phyloP scores from a whole-genome alignment of 1,140 invertebrate genomes.

The Copidosoma floridanum region DNA sequence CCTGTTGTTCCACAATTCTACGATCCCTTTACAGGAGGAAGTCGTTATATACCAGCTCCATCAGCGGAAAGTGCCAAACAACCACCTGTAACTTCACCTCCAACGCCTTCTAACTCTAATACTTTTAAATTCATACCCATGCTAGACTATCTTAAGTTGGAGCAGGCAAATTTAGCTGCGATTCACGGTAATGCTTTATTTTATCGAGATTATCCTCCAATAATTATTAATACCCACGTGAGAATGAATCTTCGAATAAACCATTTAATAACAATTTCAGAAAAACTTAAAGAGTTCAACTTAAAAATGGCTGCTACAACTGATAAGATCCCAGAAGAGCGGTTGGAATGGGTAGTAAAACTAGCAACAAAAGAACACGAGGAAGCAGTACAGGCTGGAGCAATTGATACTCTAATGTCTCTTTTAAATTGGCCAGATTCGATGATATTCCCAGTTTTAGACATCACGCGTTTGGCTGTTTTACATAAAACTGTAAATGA shows the following conservation, averaged over 20 bases:
- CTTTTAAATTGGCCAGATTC: slow-evolving; percentile 78
- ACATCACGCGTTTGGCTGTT: slow-evolving; percentile 78
- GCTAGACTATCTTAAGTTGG: slow-evolving; percentile 60
- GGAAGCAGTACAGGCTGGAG: no score
- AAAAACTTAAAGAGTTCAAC: slow-evolving; percentile 72
- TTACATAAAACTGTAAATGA: slow-evolving; percentile 64
- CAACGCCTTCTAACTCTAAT: no score
- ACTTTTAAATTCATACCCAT: slow-evolving; percentile 45
- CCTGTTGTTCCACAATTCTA: slow-evolving; percentile 62
- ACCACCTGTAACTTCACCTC: slow-evolving; percentile 38
- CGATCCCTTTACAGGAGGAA: slow-evolving; percentile 81
- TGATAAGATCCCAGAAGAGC: slow-evolving; percentile 55
- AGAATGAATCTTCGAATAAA: neutral
- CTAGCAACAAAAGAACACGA: slow-evolving; percentile 58
- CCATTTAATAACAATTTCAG: slow-evolving; percentile 46
- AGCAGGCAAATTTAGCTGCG: slow-evolving; percentile 64
- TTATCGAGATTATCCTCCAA: no score
- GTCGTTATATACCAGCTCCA: slow-evolving; percentile 67
- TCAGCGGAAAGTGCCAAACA: slow-evolving; percentile 25
- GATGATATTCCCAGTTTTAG: slow-evolving; percentile 81
- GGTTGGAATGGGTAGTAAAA: slow-evolving; percentile 63
- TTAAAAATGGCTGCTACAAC: no score
- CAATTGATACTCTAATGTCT: slow-evolving; percentile 63
- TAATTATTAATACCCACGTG: no score
- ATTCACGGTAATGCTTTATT: slow-evolving; percentile 57